Conservation (phyloP, 2,113 vertebrate genomes). For the Ophthalmolycus amberensis region DNA sequence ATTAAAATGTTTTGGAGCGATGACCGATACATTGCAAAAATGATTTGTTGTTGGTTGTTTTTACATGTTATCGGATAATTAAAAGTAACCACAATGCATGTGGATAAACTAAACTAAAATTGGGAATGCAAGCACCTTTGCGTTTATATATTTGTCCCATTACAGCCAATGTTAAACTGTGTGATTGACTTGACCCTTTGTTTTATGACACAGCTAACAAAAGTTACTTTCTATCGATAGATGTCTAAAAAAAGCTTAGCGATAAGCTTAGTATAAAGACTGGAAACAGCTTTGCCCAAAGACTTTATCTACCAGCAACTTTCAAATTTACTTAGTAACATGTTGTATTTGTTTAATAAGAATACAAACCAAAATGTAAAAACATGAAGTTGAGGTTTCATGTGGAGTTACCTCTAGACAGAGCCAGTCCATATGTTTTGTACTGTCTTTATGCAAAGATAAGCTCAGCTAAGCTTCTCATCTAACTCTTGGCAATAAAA, state of each 20-base stretch:
- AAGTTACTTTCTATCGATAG: neutral
- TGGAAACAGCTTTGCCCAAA: neutral
- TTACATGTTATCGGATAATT: neutral
- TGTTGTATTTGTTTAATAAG: neutral
- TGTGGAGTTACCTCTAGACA: neutral
- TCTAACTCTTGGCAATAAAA: neutral
- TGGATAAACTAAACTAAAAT: neutral
- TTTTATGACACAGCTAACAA: neutral
- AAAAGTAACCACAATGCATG: neutral
- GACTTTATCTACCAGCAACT: neutral
- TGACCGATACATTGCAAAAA: neutral
- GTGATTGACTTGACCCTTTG: neutral
- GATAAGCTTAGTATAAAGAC: neutral
- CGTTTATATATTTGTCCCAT: neutral
- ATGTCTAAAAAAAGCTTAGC: neutral
- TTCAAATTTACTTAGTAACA: neutral
- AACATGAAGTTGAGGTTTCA: neutral
- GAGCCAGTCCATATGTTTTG: neutral
- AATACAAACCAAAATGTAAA: neutral
- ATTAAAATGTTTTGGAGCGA: conserved; percentile 7
- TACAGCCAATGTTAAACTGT: neutral
- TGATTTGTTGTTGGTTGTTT: neutral
- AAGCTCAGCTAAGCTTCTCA: neutral
- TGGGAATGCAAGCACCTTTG: neutral
- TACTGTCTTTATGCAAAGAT: neutral